Base-by-base conservation (phyloP, 2,888 invertebrate genomes). In the Malachius bipustulatus region DNA sequence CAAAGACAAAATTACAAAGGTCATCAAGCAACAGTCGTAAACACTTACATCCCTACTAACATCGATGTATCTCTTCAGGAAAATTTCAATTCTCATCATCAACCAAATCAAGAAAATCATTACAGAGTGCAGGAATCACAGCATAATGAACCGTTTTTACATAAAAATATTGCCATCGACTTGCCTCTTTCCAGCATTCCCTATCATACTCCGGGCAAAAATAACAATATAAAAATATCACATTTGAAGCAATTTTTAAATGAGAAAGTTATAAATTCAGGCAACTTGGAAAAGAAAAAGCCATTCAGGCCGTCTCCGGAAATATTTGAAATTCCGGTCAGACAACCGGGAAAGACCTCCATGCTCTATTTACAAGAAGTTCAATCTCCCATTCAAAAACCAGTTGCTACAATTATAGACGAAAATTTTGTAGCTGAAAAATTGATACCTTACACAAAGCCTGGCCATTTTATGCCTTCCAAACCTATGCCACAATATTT, bases 1-100 rank as follows among this genome's bases (percentile, higher is more conserved):
- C 8, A 24, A 24, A 9, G 8, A 8, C 8, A 24, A 9, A 24
- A 24, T 24, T 8, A 24, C 8, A 9, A 9, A 28, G 27, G 11
- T 27, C 12, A 28, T 6, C 29, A 29, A 8, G 57, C 58, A 44
- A 56, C 60, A 4, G 52, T 52, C 12, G 45, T 61, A 3, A 56
- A 59, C 32, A 60, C 57, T 3, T 63, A 59, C 40, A 59, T 57
- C 3, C 51, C 61, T 0, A 54, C 57, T 2, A 51, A 52, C 37
- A 56, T 62, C n/a, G 61, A 63, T 41, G 48, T 62, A 34, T 46
- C 55, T 12, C 44, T n/a, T n/a, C n/a, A n/a, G n/a, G n/a, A n/a
- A n/a, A n/a, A n/a, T n/a, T n/a, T n/a, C n/a, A n/a, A n/a, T n/a
- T n/a, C n/a, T n/a, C n/a, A n/a, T n/a, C n/a, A n/a, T n/a, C n/a